A percentile compares a stretch with the other conserved stretches of the same genome.
These are phyloP conservation scores for Scaptodrosophila lebanonensis DNA, from an alignment of 1,140 invertebrate species.

Conservation along the genomic window DNA sequence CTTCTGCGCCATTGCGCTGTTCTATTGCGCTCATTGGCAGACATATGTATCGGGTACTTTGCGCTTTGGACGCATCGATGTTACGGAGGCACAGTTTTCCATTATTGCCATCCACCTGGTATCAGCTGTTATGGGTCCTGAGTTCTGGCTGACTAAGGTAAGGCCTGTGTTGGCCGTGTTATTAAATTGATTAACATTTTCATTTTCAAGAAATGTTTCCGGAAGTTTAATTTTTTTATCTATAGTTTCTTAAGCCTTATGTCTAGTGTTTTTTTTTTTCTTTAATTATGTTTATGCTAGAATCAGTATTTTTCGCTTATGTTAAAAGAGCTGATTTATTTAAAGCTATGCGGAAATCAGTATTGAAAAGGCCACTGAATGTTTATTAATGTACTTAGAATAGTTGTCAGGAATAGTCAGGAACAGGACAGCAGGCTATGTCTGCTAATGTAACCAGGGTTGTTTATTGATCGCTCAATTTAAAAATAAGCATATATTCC, in stretches of 20 bases:
- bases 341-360: too few species aligned
- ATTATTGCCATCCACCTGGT: conserved; percentile 94
- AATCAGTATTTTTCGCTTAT: conserved; percentile 13
- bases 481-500: background rate
- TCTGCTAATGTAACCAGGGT: too few species aligned
- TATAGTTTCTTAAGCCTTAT: conserved; percentile 11
- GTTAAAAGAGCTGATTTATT: conserved; percentile 7
- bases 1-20: conserved; percentile 94
- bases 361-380: too few species aligned
- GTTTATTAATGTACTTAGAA: too few species aligned
- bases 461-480: background rate
- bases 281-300: conserved; percentile 32
- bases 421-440: too few species aligned
- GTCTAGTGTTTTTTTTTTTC: conserved; percentile 9
- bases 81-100: conserved; percentile 97
- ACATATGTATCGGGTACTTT: conserved; percentile 97
- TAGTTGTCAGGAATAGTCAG: too few species aligned
- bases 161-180: conserved; percentile 15
- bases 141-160: conserved; percentile 91
- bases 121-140: conserved; percentile 90
- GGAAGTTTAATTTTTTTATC: conserved; percentile 43
- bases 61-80: conserved; percentile 96
- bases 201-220: conserved; percentile 42
- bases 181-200: conserved; percentile 18
- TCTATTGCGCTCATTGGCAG: conserved; percentile 99